Conservation (phyloP, 23 tunicate species). For the Trididemnum clinides region DNA sequence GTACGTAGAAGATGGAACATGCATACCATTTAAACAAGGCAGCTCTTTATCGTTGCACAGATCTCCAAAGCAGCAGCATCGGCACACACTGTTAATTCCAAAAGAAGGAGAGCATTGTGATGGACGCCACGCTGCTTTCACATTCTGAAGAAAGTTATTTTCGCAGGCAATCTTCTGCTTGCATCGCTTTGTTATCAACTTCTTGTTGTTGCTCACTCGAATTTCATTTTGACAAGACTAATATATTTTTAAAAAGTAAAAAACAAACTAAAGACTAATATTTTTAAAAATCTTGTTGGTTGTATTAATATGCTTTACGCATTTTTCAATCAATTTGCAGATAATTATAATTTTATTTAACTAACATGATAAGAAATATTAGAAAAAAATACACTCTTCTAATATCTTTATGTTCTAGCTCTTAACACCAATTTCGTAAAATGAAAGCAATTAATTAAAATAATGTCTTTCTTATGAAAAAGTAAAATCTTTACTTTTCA, state of each 20-base stretch:
- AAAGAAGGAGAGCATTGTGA: slow-evolving; percentile 59
- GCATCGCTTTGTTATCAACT: slow-evolving; percentile 58
- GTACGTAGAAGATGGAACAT: too few relatives aligned
- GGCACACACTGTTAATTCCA: slow-evolving; percentile 61
- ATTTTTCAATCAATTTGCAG: too few relatives aligned
- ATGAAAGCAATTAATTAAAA: too few relatives aligned
- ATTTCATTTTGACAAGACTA: slow-evolving; percentile 69
- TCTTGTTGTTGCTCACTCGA: slow-evolving; percentile 27
- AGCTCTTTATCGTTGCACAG: slow-evolving; percentile 54
- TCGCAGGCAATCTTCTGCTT: slow-evolving; percentile 69
- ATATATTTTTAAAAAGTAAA: background rate
- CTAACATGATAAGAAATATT: too few relatives aligned
- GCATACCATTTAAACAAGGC: slow-evolving; percentile 76
- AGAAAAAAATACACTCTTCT: too few relatives aligned
- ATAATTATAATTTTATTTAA: too few relatives aligned
- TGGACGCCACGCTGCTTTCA: slow-evolving; percentile 57
- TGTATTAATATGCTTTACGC: too few relatives aligned
- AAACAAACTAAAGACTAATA: background rate
- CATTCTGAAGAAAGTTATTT: slow-evolving; percentile 60
- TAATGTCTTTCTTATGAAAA: too few relatives aligned
- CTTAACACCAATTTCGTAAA: too few relatives aligned
- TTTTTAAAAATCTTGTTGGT: too few relatives aligned
- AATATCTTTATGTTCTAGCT: too few relatives aligned
- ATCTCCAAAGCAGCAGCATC: slow-evolving; percentile 70
- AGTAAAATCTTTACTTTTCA: too few relatives aligned